Conservation (phyloP, 1,140 invertebrate genomes). For the Halictus rubicundus region DNA sequence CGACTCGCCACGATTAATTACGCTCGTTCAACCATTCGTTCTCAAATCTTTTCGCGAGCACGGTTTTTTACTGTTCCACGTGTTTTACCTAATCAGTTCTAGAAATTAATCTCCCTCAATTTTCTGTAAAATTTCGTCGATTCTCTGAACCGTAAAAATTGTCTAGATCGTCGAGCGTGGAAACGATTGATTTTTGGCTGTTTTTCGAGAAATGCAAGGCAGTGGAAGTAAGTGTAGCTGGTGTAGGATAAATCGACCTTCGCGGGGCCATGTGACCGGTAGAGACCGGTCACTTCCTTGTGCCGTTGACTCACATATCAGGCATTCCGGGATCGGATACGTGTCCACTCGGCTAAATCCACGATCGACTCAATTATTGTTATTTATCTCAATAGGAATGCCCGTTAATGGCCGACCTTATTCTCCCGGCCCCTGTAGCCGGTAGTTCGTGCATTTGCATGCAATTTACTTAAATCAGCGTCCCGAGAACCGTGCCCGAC, state of each 20-base stretch:
- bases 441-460: constrained; percentile 66
- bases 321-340: constrained; percentile 39
- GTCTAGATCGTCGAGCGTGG: too few species aligned
- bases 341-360: constrained; percentile 47
- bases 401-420: constrained; percentile 65
- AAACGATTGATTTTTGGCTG: too few species aligned
- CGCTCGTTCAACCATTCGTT: too few species aligned
- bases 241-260: background rate
- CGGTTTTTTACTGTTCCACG: too few species aligned
- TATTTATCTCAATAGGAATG: constrained; percentile 61
- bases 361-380: constrained; percentile 57
- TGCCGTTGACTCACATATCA: constrained; percentile 10
- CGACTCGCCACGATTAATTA: too few species aligned
- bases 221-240: background rate
- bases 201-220: too few species aligned
- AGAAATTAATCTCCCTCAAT: too few species aligned
- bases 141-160: too few species aligned
- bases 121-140: too few species aligned
- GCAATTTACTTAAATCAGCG: constrained; percentile 68
- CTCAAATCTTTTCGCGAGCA: too few species aligned
- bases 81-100: too few species aligned
- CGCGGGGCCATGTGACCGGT: background rate
- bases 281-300: constrained; percentile 38
- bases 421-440: constrained; percentile 49
- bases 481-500: constrained; percentile 40